Percentiles rank a stretch among this genome's conserved stretches.
phyloP scores from a whole-genome alignment of 2,797 vertebrate species.

The Nannoperca australis region DNA sequence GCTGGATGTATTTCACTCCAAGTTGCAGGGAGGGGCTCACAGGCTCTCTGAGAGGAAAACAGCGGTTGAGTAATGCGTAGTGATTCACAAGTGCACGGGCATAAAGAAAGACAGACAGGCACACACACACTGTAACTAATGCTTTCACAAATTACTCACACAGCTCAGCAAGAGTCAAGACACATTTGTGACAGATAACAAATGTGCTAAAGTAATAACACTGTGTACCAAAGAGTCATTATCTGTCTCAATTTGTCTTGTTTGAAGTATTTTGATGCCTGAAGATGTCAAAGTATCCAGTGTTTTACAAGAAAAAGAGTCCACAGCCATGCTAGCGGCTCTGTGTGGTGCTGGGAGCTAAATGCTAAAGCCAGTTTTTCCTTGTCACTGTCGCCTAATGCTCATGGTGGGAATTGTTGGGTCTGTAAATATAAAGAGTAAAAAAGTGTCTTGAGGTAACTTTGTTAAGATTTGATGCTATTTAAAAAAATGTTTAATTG shows the following conservation, averaged over 20 bases:
- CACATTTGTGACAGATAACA: background rate
- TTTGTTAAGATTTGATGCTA: too few relatives aligned
- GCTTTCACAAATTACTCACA: constrained; percentile 26
- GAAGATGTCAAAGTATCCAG: background rate
- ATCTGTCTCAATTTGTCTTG: background rate
- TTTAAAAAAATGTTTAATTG: too few relatives aligned
- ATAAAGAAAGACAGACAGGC: constrained; percentile 23
- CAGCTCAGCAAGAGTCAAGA: constrained; percentile 2
- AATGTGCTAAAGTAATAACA: background rate
- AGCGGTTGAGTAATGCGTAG: constrained; percentile 44
- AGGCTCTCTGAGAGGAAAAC: constrained; percentile 23
- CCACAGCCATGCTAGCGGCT: background rate
- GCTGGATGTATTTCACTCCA: constrained; percentile 78
- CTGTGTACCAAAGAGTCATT: background rate
- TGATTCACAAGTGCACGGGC: constrained; percentile 60
- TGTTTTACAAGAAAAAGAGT: background rate
- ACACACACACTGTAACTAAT: constrained; percentile 13
- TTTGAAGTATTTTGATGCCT: background rate
- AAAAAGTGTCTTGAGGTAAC: too few relatives aligned
- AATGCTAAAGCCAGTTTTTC: background rate
- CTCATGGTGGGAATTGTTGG: too few relatives aligned
- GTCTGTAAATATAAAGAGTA: too few relatives aligned
- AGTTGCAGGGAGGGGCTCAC: constrained; percentile 50
- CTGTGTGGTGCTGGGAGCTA: background rate
- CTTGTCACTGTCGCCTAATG: too few relatives aligned